These are phyloP conservation scores for Tragelaphus imberbis DNA, from an alignment of 2,113 vertebrate species.

Conservation along the genomic window DNA sequence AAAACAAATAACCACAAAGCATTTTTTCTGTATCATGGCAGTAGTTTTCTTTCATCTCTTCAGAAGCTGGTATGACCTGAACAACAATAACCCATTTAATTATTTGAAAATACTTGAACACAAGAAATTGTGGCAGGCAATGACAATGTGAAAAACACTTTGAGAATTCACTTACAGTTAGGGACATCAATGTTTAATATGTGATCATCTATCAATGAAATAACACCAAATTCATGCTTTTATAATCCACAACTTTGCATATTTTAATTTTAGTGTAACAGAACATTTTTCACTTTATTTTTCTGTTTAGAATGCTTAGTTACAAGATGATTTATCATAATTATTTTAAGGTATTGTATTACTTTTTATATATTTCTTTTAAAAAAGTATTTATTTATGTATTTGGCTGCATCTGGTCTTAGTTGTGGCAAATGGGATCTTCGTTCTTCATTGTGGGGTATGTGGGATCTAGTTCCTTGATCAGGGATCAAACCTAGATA, in stretches of 20 bases:
- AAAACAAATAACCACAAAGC: not conserved
- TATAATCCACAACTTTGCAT: not conserved
- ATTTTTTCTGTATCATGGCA: not conserved
- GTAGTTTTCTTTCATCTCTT: not conserved
- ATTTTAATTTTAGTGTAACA: not conserved
- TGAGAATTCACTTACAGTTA: not conserved
- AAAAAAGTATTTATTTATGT: not conserved
- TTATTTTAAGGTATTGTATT: not conserved
- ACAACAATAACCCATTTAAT: not conserved
- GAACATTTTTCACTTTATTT: not conserved
- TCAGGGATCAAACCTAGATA: not conserved
- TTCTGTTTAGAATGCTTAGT: not conserved
- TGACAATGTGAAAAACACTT: not conserved
- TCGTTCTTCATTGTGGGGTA: not conserved
- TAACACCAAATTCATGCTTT: not conserved
- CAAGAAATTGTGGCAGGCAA: not conserved
- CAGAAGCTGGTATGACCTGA: not conserved
- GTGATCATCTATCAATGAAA: not conserved
- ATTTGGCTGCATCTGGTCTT: not conserved
- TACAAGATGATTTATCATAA: not conserved
- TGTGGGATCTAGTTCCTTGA: not conserved
- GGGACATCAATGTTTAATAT: not conserved
- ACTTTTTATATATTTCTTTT: not conserved
- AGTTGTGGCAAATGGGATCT: not conserved
- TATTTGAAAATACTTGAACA: not conserved